Evolutionary conservation across 2,888 invertebrate species (phyloP).

Genomic region (Buathra laborator): DNA sequence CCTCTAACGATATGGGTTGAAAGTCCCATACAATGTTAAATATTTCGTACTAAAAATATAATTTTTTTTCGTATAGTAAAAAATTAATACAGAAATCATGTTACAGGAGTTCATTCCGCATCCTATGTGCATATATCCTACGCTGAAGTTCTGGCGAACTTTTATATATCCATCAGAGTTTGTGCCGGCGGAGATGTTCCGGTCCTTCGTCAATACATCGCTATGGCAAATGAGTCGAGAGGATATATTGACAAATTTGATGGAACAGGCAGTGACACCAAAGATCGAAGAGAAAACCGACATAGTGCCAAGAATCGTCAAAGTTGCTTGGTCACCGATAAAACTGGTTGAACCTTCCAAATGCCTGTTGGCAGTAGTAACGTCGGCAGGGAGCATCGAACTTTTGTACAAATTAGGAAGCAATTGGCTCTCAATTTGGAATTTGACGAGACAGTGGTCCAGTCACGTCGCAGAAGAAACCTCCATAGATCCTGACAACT

Average conservation of each 20-base stretch:
- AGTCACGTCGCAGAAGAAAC: slow-evolving; percentile 70
- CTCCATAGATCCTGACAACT: slow-evolving; percentile 26
- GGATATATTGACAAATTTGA: slow-evolving; percentile 77
- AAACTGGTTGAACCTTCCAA: slow-evolving; percentile 76
- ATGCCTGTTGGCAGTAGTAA: slow-evolving; percentile 79
- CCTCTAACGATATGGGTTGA: not conserved
- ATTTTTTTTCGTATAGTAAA: not conserved
- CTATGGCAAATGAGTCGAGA: slow-evolving; percentile 76
- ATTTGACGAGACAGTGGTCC: slow-evolving; percentile 74
- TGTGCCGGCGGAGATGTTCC: slow-evolving; percentile 74
- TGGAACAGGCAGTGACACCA: slow-evolving; percentile 79
- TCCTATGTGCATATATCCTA: slow-evolving; percentile 76
- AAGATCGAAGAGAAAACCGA: slow-evolving; percentile 73
- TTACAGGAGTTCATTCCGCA: slow-evolving; percentile 80
- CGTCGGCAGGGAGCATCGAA: slow-evolving; percentile 79
- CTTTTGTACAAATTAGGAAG: slow-evolving; percentile 75
- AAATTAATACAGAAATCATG: not conserved
- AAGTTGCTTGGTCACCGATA: slow-evolving; percentile 80
- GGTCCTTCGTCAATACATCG: slow-evolving; percentile 66
- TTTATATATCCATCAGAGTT: slow-evolving; percentile 78
- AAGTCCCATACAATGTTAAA: too few species aligned
- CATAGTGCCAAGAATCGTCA: slow-evolving; percentile 73
- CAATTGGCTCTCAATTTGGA: slow-evolving; percentile 78
- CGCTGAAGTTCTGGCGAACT: slow-evolving; percentile 78
- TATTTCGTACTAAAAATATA: not conserved